A percentile compares a stretch with the other conserved stretches of the same genome.
Conservation (phyloP, 2,888 invertebrate genomes). For the Druceiella hillmani region DNA sequence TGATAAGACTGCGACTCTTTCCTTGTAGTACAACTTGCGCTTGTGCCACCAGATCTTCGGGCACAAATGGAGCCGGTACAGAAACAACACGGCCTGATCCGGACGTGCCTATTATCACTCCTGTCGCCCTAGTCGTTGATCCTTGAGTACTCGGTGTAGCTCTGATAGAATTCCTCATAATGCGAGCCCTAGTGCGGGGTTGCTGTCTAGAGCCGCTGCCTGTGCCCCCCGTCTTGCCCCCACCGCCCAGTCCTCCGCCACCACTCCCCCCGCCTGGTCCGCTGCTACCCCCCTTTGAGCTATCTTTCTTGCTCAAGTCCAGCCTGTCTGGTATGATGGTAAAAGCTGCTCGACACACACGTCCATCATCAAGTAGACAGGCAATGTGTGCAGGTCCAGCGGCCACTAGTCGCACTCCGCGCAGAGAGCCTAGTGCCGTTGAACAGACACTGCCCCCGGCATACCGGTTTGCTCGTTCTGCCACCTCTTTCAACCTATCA, state of each 20-base stretch:
- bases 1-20: conserved; percentile 94
- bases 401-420: conserved; percentile 79
- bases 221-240: conserved; percentile 52
- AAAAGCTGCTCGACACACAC: conserved; percentile 86
- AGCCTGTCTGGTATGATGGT: conserved; percentile 87
- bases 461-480: conserved; percentile 88
- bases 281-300: conserved; percentile 47
- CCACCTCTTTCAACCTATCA: conserved; percentile 94
- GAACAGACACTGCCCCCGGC: conserved; percentile 63
- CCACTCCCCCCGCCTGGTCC: conserved; percentile 49
- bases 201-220: conserved; percentile 65
- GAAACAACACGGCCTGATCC: conserved; percentile 78
- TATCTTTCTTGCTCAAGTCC: conserved; percentile 42
- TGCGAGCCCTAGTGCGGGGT: conserved; percentile 79
- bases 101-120: conserved; percentile 87
- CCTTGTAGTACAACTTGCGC: conserved; percentile 93
- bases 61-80: conserved; percentile 93
- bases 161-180: conserved; percentile 74
- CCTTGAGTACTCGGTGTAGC: conserved; percentile 61
- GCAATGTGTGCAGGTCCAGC: conserved; percentile 92
- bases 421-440: conserved; percentile 73
- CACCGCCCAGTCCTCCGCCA: conserved; percentile 49
- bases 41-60: conserved; percentile 96
- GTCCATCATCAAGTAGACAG: conserved; percentile 87
- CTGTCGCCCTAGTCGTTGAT: conserved; percentile 70